Percentiles rank a stretch among this genome's conserved stretches.
These are phyloP conservation scores for Telenomus remus DNA, from an alignment of 1,140 invertebrate species.

Conservation along the genomic window DNA sequence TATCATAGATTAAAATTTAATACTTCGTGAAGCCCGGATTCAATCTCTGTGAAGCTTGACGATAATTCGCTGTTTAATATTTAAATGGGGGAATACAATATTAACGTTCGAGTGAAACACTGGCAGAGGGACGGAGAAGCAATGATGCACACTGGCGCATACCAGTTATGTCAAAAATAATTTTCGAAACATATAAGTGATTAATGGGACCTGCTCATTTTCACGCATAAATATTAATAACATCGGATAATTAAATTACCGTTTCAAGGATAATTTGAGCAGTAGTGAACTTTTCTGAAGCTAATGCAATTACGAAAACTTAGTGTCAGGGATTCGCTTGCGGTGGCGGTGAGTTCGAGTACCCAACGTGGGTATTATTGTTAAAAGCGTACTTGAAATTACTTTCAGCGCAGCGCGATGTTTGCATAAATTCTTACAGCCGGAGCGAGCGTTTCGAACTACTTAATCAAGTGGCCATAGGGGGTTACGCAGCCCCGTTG, in stretches of 20 bases:
- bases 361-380: slow-evolving; percentile 4
- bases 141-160: too few species aligned
- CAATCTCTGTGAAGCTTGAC: slow-evolving; percentile 15
- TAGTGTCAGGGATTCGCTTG: background rate
- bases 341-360: slow-evolving; percentile 9
- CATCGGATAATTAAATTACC: too few species aligned
- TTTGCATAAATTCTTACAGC: slow-evolving; percentile 51
- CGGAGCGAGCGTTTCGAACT: slow-evolving; percentile 32
- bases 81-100: slow-evolving; percentile 20
- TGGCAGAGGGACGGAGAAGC: too few species aligned
- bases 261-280: too few species aligned
- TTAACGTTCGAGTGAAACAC: too few species aligned
- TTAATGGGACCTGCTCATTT: too few species aligned
- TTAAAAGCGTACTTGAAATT: slow-evolving; percentile 23
- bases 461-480: slow-evolving; percentile 47
- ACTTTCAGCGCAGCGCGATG: slow-evolving; percentile 10
- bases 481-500: slow-evolving; percentile 3
- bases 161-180: too few species aligned
- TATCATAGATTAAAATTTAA: slow-evolving; percentile 32
- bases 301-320: slow-evolving; percentile 19
- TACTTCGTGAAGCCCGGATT: background rate
- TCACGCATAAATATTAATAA: too few species aligned
- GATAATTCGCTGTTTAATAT: slow-evolving; percentile 24
- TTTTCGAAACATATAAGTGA: too few species aligned
- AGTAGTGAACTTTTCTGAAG: slow-evolving; percentile 6